Conservation (phyloP, 2,888 invertebrate genomes). For the Metopia argyrocephala region DNA sequence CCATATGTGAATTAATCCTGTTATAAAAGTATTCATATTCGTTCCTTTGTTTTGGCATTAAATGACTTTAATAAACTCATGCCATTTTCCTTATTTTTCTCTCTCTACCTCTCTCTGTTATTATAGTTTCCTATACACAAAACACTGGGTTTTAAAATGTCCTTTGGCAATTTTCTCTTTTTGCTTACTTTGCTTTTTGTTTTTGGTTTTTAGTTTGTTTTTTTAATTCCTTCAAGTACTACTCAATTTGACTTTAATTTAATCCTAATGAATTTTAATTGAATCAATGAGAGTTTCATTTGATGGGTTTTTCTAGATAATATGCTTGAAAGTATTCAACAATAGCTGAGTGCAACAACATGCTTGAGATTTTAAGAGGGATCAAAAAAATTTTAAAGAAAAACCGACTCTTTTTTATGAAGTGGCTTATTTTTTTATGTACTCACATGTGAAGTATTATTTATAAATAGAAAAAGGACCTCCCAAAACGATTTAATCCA, state of each 20-base stretch:
- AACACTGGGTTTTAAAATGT: slow-evolving; percentile 61
- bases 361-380: slow-evolving; percentile 56
- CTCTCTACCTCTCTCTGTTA: neutral
- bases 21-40: slow-evolving; percentile 13
- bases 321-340: slow-evolving; percentile 34
- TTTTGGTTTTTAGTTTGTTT: slow-evolving; percentile 13
- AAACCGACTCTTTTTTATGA: neutral
- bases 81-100: neutral
- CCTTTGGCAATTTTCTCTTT: no score
- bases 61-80: slow-evolving; percentile 65
- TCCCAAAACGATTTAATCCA: slow-evolving; percentile 30
- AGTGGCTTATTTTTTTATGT: slow-evolving; percentile 13
- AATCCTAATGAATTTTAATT: slow-evolving; percentile 78
- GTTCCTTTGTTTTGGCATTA: slow-evolving; percentile 68
- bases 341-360: no score
- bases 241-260: slow-evolving; percentile 73
- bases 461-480: slow-evolving; percentile 28
- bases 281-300: slow-evolving; percentile 64
- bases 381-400: slow-evolving; percentile 2
- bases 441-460: neutral
- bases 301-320: slow-evolving; percentile 63
- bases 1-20: slow-evolving; percentile 13
- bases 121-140: slow-evolving; percentile 55
- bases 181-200: no score
- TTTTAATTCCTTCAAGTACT: slow-evolving; percentile 22